These are phyloP conservation scores for Uloborus diversus DNA, from an alignment of 1,140 invertebrate genomes.

Conservation along the genomic window DNA sequence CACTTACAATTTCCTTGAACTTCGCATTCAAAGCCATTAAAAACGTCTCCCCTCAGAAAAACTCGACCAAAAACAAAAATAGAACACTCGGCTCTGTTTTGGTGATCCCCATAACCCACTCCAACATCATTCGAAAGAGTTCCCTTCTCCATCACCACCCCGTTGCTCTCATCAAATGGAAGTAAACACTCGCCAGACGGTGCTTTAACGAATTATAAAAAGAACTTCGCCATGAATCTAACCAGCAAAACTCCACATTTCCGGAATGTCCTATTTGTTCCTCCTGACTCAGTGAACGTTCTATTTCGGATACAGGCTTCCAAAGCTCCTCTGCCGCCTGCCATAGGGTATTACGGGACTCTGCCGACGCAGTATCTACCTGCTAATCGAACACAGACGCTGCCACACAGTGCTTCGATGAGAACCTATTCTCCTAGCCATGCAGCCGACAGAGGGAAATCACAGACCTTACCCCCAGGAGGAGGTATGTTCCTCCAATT, in stretches of 20 bases:
- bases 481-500: conserved; percentile 42
- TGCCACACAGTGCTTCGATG: conserved; percentile 73
- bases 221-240: no score
- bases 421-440: conserved; percentile 73
- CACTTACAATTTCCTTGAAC: no score
- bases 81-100: no score
- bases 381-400: conserved; percentile 69
- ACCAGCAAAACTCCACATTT: background rate
- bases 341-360: conserved; percentile 63
- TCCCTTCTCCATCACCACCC: background rate
- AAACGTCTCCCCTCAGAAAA: no score
- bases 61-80: no score
- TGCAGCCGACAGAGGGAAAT: conserved; percentile 39
- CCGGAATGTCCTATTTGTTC: conserved; percentile 34
- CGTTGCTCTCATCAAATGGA: background rate
- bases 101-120: no score
- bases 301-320: conserved; percentile 29
- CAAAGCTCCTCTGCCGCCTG: conserved; percentile 45
- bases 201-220: background rate
- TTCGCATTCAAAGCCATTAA: no score
- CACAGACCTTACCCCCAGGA: conserved; percentile 50
- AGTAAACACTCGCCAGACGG: background rate
- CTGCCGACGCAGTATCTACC: conserved; percentile 62
- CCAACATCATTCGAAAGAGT: no score
- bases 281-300: conserved; percentile 27